Conservation (phyloP, 1,140 invertebrate species). For the Neocloeon triangulifer region DNA sequence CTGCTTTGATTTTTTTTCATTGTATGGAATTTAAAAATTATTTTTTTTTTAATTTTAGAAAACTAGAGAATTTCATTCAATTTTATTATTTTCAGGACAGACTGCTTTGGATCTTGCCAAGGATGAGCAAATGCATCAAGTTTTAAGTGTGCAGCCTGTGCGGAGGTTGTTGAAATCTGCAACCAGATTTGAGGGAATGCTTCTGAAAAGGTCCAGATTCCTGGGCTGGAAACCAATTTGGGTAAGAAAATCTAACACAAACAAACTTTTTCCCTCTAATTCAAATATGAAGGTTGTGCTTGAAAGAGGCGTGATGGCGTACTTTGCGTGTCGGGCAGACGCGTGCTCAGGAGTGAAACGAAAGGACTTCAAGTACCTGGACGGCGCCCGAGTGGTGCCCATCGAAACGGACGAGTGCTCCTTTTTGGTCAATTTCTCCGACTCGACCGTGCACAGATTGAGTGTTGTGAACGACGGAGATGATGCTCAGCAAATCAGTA, state of each 20-base stretch:
- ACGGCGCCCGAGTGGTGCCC: conserved; percentile 26
- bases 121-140: conserved; percentile 35
- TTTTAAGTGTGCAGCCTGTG: conserved; percentile 35
- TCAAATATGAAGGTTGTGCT: conserved; percentile 24
- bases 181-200: conserved; percentile 32
- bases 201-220: conserved; percentile 36
- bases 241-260: conserved; percentile 17
- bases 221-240: conserved; percentile 37
- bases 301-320: conserved; percentile 38
- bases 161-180: conserved; percentile 29
- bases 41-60: too few relatives aligned
- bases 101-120: conserved; percentile 32
- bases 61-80: conserved; percentile 5
- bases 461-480: conserved; percentile 18
- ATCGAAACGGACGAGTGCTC: conserved; percentile 21
- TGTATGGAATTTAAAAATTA: conserved; percentile 4
- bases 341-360: conserved; percentile 28
- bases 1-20: conserved; percentile 1
- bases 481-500: conserved; percentile 16
- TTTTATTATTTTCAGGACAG: conserved; percentile 23
- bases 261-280: neutral
- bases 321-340: conserved; percentile 36
- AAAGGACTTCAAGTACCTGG: conserved; percentile 39
- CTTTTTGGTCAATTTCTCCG: conserved; percentile 29
- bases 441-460: conserved; percentile 30